Conservation (phyloP, 1,140 invertebrate species). For the Bombus waltoni region DNA sequence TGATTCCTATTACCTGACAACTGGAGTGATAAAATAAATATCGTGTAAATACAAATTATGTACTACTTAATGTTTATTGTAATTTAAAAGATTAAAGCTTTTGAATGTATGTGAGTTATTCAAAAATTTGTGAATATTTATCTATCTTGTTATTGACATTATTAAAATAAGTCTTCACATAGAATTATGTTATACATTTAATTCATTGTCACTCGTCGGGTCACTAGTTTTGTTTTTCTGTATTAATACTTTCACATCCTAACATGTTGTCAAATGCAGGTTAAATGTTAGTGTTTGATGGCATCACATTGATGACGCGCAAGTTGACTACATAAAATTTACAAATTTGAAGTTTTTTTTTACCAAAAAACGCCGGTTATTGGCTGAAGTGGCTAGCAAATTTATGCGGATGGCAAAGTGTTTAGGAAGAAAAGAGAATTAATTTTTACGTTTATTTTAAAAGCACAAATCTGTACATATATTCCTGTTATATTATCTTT, state of each 20-base stretch:
- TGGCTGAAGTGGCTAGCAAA: no score
- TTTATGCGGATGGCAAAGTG: no score
- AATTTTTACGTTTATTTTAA: slow-evolving; percentile 21
- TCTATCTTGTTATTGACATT: slow-evolving; percentile 49
- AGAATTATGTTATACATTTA: slow-evolving; percentile 3
- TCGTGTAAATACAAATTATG: slow-evolving; percentile 79
- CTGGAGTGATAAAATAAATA: slow-evolving; percentile 70
- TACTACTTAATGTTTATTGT: slow-evolving; percentile 79
- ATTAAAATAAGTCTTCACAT: slow-evolving; percentile 28
- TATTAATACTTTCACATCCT: background rate
- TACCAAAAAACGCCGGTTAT: no score
- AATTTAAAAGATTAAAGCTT: slow-evolving; percentile 81
- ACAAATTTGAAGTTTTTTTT: no score
- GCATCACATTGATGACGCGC: no score
- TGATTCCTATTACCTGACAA: slow-evolving; percentile 69
- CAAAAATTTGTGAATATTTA: slow-evolving; percentile 58
- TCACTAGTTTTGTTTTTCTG: no score
- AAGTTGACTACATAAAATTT: no score
- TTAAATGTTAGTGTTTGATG: no score
- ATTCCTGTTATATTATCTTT: background rate
- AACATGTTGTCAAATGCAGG: no score
- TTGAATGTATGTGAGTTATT: slow-evolving; percentile 71
- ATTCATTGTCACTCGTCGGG: background rate
- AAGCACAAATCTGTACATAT: slow-evolving; percentile 24
- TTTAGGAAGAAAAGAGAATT: background rate